phyloP scores from a whole-genome alignment of 2,888 invertebrate genomes.

The Cinara cedri region DNA sequence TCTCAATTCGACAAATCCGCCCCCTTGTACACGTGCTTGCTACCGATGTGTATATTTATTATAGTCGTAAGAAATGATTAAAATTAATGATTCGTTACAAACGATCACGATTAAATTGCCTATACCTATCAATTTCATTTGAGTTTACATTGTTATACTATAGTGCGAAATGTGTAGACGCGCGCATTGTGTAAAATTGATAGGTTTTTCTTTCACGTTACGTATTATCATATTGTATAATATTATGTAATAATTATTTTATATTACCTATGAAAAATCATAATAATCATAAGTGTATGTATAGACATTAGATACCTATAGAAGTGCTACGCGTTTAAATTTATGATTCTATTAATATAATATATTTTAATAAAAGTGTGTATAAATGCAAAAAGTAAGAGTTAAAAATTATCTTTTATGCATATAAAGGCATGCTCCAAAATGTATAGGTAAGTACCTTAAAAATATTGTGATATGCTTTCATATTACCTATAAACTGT shows the following conservation, averaged over 20 bases:
- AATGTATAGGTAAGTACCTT: no score
- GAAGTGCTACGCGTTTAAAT: no score
- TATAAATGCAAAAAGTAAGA: no score
- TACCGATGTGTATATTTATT: conserved; percentile 14
- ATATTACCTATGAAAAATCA: neutral
- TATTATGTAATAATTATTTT: conserved; percentile 29
- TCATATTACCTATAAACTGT: no score
- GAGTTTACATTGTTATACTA: conserved; percentile 20
- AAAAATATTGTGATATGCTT: no score
- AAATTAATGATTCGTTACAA: conserved; percentile 23
- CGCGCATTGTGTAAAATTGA: conserved; percentile 19
- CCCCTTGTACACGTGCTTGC: no score
- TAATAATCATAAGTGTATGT: neutral
- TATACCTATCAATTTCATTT: conserved; percentile 1
- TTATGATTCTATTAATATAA: no score
- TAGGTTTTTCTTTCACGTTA: conserved; percentile 37
- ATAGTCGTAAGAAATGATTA: neutral
- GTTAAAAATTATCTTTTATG: no score
- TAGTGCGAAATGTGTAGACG: conserved; percentile 21
- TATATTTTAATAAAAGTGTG: no score
- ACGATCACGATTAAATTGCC: conserved; percentile 16
- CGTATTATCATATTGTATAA: neutral
- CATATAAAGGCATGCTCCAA: no score
- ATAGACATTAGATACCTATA: no score
- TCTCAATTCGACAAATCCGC: no score